Base-by-base conservation (phyloP, 2,797 vertebrate genomes). In the Chaunax sp. region DNA sequence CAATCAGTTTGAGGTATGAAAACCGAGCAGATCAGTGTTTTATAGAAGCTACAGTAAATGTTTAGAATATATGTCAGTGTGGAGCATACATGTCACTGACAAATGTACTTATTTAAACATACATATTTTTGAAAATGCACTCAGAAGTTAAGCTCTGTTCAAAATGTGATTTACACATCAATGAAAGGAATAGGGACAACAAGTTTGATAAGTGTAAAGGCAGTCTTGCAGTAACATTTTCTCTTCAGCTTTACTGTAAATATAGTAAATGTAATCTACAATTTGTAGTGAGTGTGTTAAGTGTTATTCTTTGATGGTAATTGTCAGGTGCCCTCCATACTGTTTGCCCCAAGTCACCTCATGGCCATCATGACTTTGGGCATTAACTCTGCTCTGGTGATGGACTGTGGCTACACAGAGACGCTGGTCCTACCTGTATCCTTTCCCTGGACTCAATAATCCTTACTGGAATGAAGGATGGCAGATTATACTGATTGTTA, bases 281-380 rank as follows among this genome's bases (percentile, higher is more conserved):
- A 37, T 44, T 4, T 65, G 15, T 28, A 9, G 11, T 43, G 5
- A 14, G 13, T 33, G 18, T 54, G 6, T 37, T 25, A 1, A 33
- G 1, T 38, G 18, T 41, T 38, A 9, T 37, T 52, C 26, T 3
- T 44, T 40, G 7, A 5, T 49, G 47, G 4, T 61, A 19, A 72
- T 53, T 23, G 47, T 12, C 64, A 99, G 98, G 98, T 99, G 7
- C 98, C 98, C 3, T 99, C 98, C 0, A 95, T 99, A 68, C 86
- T 99, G 23, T 97, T 99, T 73, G 96, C 98, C 65, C 98, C 98
- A 1, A 94, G 96, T 82, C 98, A 99, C 77, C 93, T 99, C 7
- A 98, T 99, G 98, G 95, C 97, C 56, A 92, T 99, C 46, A 94
- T 99, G 93, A 97, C 97, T 0, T 92, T 99, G 57, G 98, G 98